These are phyloP conservation scores for Cordilura impudica DNA, from an alignment of 2,888 invertebrate species.

Conservation along the genomic window DNA sequence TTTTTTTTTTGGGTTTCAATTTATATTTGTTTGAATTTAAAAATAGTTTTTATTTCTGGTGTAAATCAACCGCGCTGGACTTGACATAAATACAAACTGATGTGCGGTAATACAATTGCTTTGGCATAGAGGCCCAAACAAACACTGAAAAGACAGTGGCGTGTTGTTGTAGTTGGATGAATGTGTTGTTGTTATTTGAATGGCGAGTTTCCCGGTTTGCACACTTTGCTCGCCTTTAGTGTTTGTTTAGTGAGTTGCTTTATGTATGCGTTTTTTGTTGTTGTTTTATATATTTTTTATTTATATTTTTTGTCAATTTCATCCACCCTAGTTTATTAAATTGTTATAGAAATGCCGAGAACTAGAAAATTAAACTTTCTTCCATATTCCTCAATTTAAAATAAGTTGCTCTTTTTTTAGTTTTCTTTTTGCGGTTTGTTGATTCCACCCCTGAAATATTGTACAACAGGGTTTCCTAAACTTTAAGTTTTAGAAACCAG, in stretches of 20 bases:
- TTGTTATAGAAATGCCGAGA: background rate
- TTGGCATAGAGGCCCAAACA: conserved; percentile 54
- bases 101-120: conserved; percentile 52
- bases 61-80: conserved; percentile 62
- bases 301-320: conserved; percentile 8
- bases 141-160: conserved; percentile 33
- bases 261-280: no score
- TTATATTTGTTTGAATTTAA: conserved; percentile 7
- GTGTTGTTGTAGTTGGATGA: conserved; percentile 32
- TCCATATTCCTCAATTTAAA: conserved; percentile 34
- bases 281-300: conserved; percentile 2
- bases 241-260: no score
- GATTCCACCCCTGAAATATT: conserved; percentile 20
- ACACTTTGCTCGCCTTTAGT: conserved; percentile 14
- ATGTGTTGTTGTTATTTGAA: conserved; percentile 14
- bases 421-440: conserved; percentile 22
- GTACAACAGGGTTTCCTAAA: background rate
- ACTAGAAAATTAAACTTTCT: conserved; percentile 2
- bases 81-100: conserved; percentile 63
- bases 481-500: no score
- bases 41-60: conserved; percentile 24
- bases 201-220: conserved; percentile 43
- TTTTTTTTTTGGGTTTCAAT: background rate
- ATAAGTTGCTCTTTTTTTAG: conserved; percentile 28
- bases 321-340: background rate